Evolutionary conservation across 2,888 invertebrate genomes (phyloP).

Genomic region (Allolobophora icterica): DNA sequence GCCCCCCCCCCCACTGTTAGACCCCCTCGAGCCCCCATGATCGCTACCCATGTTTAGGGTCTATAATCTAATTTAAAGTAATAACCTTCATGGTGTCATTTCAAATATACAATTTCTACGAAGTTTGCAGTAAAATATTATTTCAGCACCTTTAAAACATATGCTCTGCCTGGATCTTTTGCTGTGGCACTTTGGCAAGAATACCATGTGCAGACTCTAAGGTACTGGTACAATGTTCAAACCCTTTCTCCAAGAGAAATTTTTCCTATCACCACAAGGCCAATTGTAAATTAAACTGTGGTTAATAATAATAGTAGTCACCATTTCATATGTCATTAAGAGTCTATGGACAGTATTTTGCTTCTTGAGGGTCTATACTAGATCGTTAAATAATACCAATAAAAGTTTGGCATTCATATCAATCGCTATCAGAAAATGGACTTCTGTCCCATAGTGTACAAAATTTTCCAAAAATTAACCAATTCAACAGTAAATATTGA

Average conservation of each 20-base stretch:
- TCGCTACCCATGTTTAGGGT: too few relatives aligned
- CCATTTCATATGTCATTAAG: neutral
- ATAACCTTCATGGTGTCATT: neutral
- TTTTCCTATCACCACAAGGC: neutral
- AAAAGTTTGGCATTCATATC: neutral
- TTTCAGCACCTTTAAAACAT: neutral
- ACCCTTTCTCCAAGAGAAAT: neutral
- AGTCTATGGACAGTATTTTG: neutral
- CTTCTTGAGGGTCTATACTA: neutral
- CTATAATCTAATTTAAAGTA: neutral
- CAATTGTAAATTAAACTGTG: too few relatives aligned
- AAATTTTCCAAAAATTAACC: too few relatives aligned
- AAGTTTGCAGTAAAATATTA: neutral
- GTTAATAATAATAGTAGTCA: neutral
- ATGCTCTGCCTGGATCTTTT: neutral
- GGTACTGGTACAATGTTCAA: neutral
- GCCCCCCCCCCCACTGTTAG: too few relatives aligned
- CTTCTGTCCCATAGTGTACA: neutral
- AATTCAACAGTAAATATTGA: too few relatives aligned
- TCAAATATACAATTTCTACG: constrained; percentile 6
- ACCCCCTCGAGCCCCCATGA: too few relatives aligned
- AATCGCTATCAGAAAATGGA: neutral
- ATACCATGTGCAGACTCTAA: neutral
- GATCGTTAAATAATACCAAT: too few relatives aligned
- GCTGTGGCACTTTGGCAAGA: neutral